These are phyloP conservation scores for Cherax quadricarinatus DNA, from an alignment of 1,140 invertebrate species.

Conservation along the genomic window DNA sequence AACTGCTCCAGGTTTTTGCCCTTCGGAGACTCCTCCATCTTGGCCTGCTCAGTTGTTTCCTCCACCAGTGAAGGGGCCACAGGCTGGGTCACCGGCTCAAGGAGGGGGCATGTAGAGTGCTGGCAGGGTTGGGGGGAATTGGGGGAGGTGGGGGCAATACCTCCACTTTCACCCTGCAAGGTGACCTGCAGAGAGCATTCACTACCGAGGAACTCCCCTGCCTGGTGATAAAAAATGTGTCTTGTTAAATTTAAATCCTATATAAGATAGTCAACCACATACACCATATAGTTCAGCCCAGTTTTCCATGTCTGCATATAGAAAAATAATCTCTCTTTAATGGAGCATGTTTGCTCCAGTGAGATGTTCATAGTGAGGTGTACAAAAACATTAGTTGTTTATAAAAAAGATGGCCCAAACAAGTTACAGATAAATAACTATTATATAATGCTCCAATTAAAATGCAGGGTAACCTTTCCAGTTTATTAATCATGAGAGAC, in stretches of 20 bases:
- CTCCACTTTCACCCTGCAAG: constrained; percentile 61
- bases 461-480: too few species aligned
- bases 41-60: constrained; percentile 52
- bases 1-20: constrained; percentile 66
- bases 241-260: background rate
- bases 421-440: too few species aligned
- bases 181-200: constrained; percentile 58
- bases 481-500: too few species aligned
- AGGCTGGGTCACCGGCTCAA: constrained; percentile 67
- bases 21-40: constrained; percentile 65
- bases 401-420: too few species aligned
- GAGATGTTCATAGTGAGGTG: too few species aligned
- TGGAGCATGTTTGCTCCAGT: too few species aligned
- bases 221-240: constrained; percentile 14
- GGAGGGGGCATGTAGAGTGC: constrained; percentile 41
- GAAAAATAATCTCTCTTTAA: background rate
- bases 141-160: constrained; percentile 60
- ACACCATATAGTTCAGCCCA: background rate
- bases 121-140: constrained; percentile 45
- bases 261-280: background rate
- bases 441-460: too few species aligned
- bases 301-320: background rate
- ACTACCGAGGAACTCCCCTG: constrained; percentile 39
- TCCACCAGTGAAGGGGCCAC: constrained; percentile 64
- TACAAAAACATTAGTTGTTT: too few species aligned